Percentiles rank a stretch among this genome's conserved stretches.
Evolutionary conservation across 2,797 vertebrate genomes (phyloP).

Genomic region (Cygnus olor): DNA sequence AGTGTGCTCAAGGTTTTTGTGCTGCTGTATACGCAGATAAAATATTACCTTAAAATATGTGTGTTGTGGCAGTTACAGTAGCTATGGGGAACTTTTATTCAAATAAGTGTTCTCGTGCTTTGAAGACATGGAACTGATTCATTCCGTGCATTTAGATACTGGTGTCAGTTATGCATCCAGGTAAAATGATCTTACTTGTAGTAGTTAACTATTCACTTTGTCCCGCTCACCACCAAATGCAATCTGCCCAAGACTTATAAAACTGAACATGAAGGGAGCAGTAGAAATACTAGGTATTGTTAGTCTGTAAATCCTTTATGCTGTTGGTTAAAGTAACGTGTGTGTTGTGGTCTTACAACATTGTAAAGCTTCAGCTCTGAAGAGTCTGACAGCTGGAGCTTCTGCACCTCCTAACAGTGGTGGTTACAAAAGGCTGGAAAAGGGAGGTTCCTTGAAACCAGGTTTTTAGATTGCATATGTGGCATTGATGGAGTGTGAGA

Average conservation of each 20-base stretch:
- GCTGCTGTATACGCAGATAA: neutral
- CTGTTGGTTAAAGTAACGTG: rapidly evolving
- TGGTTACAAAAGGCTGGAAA: neutral
- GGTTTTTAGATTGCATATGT: neutral
- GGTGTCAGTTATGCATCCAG: neutral
- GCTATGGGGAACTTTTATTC: neutral
- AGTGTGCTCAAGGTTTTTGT: neutral
- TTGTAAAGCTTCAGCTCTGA: neutral
- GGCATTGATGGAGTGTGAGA: neutral
- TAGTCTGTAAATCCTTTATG: neutral
- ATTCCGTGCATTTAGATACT: neutral
- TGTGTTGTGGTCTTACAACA: neutral
- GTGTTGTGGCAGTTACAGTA: neutral
- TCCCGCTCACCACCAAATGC: neutral
- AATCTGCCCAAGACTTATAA: neutral
- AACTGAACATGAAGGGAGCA: neutral
- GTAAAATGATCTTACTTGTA: neutral
- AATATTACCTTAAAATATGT: conserved; percentile 7
- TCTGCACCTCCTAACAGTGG: rapidly evolving
- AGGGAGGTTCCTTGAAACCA: neutral
- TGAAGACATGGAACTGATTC: neutral
- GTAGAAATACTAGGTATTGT: neutral
- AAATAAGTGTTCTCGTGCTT: neutral
- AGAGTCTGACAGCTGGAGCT: neutral
- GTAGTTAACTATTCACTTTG: neutral